Conservation (phyloP, 2,888 invertebrate species). For the Cephus spinipes region DNA sequence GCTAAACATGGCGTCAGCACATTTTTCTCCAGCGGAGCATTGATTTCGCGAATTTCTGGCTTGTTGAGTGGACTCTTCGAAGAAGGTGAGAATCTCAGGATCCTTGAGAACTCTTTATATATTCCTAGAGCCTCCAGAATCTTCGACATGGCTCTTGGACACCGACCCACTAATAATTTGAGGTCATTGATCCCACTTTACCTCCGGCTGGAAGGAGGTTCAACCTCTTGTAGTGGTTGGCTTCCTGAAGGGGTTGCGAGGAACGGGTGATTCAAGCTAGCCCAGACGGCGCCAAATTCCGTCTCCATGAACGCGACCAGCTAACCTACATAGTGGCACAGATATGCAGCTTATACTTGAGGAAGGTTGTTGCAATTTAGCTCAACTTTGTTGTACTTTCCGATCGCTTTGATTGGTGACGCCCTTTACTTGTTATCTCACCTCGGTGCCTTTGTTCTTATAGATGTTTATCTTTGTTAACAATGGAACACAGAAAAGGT, state of each 20-base stretch:
- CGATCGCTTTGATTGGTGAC: background rate
- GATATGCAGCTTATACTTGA: background rate
- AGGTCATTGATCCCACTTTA: slow-evolving; percentile 37
- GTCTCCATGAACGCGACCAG: slow-evolving; percentile 37
- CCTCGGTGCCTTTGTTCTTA: background rate
- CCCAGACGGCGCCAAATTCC: slow-evolving; percentile 43
- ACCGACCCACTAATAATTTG: background rate
- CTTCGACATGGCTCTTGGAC: background rate
- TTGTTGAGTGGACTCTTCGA: background rate
- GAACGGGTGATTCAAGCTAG: slow-evolving; percentile 32
- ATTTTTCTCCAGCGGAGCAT: background rate
- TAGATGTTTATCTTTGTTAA: background rate
- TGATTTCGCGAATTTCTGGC: background rate
- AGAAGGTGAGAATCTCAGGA: background rate
- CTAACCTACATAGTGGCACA: background rate
- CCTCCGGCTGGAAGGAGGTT: background rate
- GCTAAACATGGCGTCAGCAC: background rate
- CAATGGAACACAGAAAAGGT: background rate
- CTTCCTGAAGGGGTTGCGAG: slow-evolving; percentile 33
- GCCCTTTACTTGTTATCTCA: background rate
- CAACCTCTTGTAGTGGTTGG: background rate
- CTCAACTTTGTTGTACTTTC: background rate
- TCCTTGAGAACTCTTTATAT: background rate
- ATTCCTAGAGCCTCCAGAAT: background rate
- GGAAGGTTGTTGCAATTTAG: background rate